Conservation (phyloP, 2,113 vertebrate genomes). For the Parus major region DNA sequence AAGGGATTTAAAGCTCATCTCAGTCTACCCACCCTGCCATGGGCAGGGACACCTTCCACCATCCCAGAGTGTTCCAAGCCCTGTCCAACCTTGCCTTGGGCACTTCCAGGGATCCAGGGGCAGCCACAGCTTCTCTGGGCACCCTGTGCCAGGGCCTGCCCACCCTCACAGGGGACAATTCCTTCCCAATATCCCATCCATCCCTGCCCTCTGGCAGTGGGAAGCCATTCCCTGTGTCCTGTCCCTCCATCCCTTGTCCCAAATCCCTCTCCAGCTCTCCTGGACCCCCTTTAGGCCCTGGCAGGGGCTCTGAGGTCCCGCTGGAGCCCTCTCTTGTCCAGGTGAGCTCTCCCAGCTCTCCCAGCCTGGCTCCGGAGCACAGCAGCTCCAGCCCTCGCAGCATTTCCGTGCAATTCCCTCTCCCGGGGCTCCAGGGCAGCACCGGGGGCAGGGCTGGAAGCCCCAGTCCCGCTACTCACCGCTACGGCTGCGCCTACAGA, state of each 20-base stretch:
- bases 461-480: accelerated
- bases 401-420: not conserved
- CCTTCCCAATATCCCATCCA: accelerated
- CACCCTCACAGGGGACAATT: accelerated
- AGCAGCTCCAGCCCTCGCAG: not conserved
- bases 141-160: accelerated
- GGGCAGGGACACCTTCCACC: not conserved
- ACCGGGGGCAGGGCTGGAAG: not conserved
- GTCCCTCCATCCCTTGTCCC: not conserved
- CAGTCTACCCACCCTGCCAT: too few relatives aligned
- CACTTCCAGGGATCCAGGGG: not conserved
- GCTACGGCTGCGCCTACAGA: not conserved
- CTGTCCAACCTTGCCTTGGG: accelerated
- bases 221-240: not conserved
- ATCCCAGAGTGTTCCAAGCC: accelerated
- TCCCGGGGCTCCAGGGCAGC: not conserved
- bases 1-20: not conserved
- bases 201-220: accelerated
- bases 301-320: accelerated
- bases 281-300: not conserved
- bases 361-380: not conserved
- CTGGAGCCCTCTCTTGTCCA: accelerated
- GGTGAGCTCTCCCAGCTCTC: not conserved
- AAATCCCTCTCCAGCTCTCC: not conserved
- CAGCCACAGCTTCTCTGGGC: not conserved